Evolutionary conservation across 2,797 vertebrate genomes (phyloP), one percentile per base, ranked within the genome.

Genomic region (Argentina silus): DNA sequence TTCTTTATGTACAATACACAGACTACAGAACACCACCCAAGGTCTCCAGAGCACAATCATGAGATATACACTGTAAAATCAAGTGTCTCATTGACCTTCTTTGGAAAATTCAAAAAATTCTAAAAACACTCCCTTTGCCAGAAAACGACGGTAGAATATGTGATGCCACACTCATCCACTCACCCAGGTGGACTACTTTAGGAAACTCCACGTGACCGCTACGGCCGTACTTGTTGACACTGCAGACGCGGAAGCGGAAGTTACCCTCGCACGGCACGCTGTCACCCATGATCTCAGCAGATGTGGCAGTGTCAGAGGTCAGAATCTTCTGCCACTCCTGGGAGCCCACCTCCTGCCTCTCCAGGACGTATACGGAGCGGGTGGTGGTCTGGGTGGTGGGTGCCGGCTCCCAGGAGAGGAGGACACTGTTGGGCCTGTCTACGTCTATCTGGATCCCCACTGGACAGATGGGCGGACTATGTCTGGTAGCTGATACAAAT

Each of bases 251-350:
- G 87, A 98, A 98, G 65, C 93, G 89, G 85, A 97, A 98, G 90
- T 96, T 79, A 0, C 94, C 96, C 80, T 98, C 96, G 0, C 89
- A 86, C 0, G 95, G 94, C 72, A 98, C 93, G 0, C 90, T 94
- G 84, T 97, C 95, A 0, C 96, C 93, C 0, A 87, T 82, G 68
- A 98, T 91, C 83, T 96, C 95, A 15, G 95, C 93, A 0, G 89
- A 91, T 9, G 94, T 93, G 0, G 92, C 89, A 0, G 90, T 91
- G 74, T 97, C 96, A 0, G 96, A 95, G 78, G 95, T 94, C 7
- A 96, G 93, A 83, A 95, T 98, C 84, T 94, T 95, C 78, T 95
- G 92, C 97, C 97, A 98, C 78, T 96, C 95, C 8, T 95, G 94
- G 0, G 93, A 77, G 0, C 93, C 93, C 5, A 93, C 91, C 70